Evolutionary conservation across 2,888 invertebrate species (phyloP).

Genomic region (Liopterus haemorrhoidalis): DNA sequence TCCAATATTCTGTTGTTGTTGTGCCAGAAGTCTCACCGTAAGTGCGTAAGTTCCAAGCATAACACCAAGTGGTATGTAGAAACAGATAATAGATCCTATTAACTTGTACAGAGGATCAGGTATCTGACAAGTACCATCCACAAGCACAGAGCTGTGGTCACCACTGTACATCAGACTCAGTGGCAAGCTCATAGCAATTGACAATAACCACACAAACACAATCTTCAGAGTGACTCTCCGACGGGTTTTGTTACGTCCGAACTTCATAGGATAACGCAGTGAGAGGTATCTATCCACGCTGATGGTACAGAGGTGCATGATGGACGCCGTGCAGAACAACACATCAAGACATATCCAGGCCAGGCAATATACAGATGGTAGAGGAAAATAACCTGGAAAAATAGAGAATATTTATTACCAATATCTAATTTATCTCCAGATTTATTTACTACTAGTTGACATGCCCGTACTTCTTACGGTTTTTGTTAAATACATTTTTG

Average conservation of each 20-base stretch:
- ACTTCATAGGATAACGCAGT: conserved; percentile 87
- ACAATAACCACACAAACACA: conserved; percentile 87
- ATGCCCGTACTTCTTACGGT: too few species aligned
- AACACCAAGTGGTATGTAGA: conserved; percentile 90
- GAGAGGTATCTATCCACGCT: conserved; percentile 92
- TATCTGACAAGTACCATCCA: conserved; percentile 78
- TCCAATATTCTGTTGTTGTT: conserved; percentile 70
- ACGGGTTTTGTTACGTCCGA: conserved; percentile 82
- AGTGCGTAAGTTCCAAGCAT: conserved; percentile 94
- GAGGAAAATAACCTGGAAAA: conserved; percentile 71
- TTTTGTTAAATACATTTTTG: too few species aligned
- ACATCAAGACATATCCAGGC: conserved; percentile 95
- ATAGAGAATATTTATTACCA: too few species aligned
- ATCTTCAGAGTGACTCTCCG: conserved; percentile 83
- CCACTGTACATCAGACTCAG: conserved; percentile 80
- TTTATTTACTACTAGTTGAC: too few species aligned
- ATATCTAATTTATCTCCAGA: too few species aligned
- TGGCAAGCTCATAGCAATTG: conserved; percentile 86
- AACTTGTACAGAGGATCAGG: conserved; percentile 85
- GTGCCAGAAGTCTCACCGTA: conserved; percentile 80
- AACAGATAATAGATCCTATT: conserved; percentile 90
- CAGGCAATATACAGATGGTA: conserved; percentile 79
- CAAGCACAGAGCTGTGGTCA: conserved; percentile 77
- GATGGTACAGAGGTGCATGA: conserved; percentile 95
- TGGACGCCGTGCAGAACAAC: conserved; percentile 92